Evolutionary conservation across 1,140 invertebrate species (phyloP).

Genomic region (Aporrectodea caliginosa): DNA sequence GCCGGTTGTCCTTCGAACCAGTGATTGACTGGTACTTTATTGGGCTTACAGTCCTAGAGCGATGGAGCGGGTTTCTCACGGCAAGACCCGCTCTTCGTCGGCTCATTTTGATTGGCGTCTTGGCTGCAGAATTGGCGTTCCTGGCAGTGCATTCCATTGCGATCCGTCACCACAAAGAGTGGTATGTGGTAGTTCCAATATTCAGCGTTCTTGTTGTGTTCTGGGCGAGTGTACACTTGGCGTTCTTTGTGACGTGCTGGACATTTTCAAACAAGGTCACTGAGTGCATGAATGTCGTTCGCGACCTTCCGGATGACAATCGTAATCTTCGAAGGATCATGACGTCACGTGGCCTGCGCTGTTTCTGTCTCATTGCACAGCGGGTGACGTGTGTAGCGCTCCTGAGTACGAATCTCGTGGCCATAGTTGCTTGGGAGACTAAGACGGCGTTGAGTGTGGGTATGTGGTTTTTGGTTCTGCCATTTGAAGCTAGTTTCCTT

Average conservation of each 20-base stretch:
- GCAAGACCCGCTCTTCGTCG: constrained; percentile 39
- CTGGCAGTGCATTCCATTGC: constrained; percentile 38
- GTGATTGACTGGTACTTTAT: constrained; percentile 48
- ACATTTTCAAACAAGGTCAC: constrained; percentile 50
- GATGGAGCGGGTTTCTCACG: constrained; percentile 45
- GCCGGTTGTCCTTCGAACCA: constrained; percentile 43
- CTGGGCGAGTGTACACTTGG: constrained; percentile 48
- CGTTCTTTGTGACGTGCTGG: constrained; percentile 47
- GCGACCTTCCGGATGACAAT: constrained; percentile 38
- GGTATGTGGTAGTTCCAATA: constrained; percentile 51
- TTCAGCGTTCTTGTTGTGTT: constrained; percentile 42
- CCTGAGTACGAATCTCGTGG: constrained; percentile 42
- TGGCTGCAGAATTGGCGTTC: constrained; percentile 40
- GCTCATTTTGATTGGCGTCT: constrained; percentile 38
- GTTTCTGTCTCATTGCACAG: constrained; percentile 51
- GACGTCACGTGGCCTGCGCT: constrained; percentile 50
- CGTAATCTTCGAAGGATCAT: constrained; percentile 48
- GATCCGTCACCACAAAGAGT: constrained; percentile 50
- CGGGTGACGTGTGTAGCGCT: constrained; percentile 45
- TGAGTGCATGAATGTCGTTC: constrained; percentile 44
- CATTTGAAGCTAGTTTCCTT: constrained; percentile 45
- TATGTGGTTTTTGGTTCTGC: constrained; percentile 44
- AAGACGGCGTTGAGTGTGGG: constrained; percentile 44
- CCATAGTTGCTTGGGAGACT: constrained; percentile 48
- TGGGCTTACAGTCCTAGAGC: constrained; percentile 43